Evolutionary conservation across 2,888 invertebrate species (phyloP), one percentile per base, ranked within the genome.

Genomic region (Seladonia tumulorum): DNA sequence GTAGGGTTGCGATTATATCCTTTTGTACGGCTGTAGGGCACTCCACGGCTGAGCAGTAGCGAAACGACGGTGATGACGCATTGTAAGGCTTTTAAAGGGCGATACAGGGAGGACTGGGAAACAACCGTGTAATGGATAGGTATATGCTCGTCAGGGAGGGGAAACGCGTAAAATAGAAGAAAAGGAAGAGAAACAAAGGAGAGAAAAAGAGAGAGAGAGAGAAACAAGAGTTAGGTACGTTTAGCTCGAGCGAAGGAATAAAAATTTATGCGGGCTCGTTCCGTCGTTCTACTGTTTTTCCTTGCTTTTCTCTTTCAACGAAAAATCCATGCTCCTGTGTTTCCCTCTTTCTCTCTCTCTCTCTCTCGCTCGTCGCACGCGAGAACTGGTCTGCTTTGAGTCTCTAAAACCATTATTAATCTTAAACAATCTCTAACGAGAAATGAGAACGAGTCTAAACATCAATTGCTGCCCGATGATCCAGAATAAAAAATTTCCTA

Each of bases 1-100:
- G 95, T 94, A 91, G 94, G 92, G 93, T 93, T 93, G 94, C 94
- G 95, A 95, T 95, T 95, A 95, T 95, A 93, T 94, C 94, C 94
- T 95, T 92, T 95, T 95, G 95, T 94, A 92, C 90, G 91, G 85
- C 90, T 94, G 92, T 94, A 94, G 94, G 92, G 94, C 92, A 92
- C 95, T 95, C 91, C 91, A 94, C 91, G 89, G 87, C 87, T 89
- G 90, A 91, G 89, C 91, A 85, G 87, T 85, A 85, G 89, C 87
- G 85, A 92, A 70, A 91, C 93, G 90, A 90, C 93, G 93, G 92
- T 95, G 95, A 95, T 95, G 95, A 95, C 94, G 95, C 95, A 95
- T 95, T 95, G 95, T 95, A 94, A 94, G 93, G 94, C 94, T 94
- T 94, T 94, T 93, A 93, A 92, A 93, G 93, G 90, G 91, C 90